Base-by-base conservation (phyloP, 2,888 invertebrate genomes). In the Idaea biselata region DNA sequence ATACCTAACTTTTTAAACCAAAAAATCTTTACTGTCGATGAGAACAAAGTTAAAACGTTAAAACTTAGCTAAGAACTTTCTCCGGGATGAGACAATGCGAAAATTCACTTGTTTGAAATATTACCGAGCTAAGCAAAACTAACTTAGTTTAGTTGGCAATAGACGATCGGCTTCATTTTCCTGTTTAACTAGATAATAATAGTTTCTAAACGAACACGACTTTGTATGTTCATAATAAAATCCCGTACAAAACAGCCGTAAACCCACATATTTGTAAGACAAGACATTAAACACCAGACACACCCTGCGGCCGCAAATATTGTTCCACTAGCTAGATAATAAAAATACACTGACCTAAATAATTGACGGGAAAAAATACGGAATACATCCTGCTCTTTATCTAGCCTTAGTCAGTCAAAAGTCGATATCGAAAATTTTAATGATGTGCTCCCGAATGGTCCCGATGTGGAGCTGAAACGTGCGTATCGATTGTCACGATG, bases 401-500 rank as follows among this genome's bases (percentile, higher is more conserved):
- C 72, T 70, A 65, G 55, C 66, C 66, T 60, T 69, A 63, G 58
- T 66, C 70, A 74, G 70, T 73, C 72, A 70, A 25, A 60, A 59
- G 61, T 62, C 72, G 74, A 77, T 55, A 80, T 80, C 78, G 80
- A 80, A 82, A 80, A 64, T 78, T 79, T 74, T 74, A 77, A 83
- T 79, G 80, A 76, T 76, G 67, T 64, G 72, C 73, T 74, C 71
- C 72, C 75, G 78, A 77, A 79, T 80, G 74, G 74, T 79, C 76
- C 63, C 64, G 73, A 76, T 75, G 73, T 76, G 73, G 72, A 67
- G 71, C 71, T 71, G 76, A 68, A 73, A 72, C 67, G 72, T 84
- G 80, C 75, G 80, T 86, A 90, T 90, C 87, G 89, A 88, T 88
- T 88, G 78, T 76, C 73, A 72, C 70, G 76, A 86, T 87, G 84